Percentiles rank a stretch among this genome's conserved stretches.
phyloP scores from a whole-genome alignment of 2,797 vertebrate genomes.

The Fundulus diaphanus region DNA sequence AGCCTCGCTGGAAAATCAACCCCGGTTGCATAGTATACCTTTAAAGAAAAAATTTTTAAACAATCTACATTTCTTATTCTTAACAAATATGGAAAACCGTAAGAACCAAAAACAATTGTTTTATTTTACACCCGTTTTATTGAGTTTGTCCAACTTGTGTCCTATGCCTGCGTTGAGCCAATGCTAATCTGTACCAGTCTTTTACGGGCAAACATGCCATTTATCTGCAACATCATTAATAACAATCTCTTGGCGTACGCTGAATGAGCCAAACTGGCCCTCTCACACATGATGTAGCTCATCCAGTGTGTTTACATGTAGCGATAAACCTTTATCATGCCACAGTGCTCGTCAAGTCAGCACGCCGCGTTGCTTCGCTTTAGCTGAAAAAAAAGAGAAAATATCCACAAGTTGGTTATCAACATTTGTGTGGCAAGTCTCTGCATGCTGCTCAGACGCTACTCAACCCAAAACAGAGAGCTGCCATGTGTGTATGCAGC shows the following conservation, averaged over 20 bases:
- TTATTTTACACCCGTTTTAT: background rate
- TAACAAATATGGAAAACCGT: background rate
- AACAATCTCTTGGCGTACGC: background rate
- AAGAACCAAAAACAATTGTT: background rate
- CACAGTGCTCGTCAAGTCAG: background rate
- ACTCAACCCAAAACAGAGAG: constrained; percentile 6
- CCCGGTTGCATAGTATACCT: too few relatives aligned
- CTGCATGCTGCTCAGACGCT: background rate
- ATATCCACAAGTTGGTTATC: background rate
- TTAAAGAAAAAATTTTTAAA: too few relatives aligned
- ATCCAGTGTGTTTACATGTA: background rate
- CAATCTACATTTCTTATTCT: too few relatives aligned
- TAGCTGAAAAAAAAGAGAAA: background rate
- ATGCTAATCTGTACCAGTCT: too few relatives aligned
- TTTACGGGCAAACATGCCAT: background rate
- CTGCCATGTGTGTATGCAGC: background rate
- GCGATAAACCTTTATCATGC: background rate
- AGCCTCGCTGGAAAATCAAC: too few relatives aligned
- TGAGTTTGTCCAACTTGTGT: background rate
- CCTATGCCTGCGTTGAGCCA: too few relatives aligned
- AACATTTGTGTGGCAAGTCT: background rate
- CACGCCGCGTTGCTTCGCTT: background rate
- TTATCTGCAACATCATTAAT: background rate
- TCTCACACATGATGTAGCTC: background rate
- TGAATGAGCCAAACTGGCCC: background rate